Evolutionary conservation across 2,113 vertebrate species (phyloP).

Genomic region (Desmodus rotundus): DNA sequence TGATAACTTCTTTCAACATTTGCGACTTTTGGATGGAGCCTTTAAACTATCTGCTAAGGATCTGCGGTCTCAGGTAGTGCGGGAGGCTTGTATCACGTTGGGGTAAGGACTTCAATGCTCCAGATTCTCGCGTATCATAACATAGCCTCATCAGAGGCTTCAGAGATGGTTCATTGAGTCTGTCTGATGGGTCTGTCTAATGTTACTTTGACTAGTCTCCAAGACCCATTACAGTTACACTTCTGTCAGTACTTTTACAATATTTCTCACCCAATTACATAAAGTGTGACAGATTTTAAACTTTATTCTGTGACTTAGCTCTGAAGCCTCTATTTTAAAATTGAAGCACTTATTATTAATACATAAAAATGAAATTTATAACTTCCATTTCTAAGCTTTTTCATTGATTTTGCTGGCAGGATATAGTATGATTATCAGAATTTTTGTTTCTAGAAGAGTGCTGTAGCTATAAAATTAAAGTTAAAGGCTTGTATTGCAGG

Average conservation of each 20-base stretch:
- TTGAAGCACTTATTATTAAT: neutral
- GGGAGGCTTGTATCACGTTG: constrained; percentile 96
- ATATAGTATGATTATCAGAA: neutral
- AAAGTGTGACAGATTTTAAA: neutral
- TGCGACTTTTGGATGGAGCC: constrained; percentile 92
- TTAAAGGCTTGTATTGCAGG: neutral
- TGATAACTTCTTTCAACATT: constrained; percentile 94
- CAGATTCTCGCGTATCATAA: neutral
- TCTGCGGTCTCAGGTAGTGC: constrained; percentile 95
- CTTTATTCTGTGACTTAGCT: neutral
- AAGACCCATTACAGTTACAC: neutral
- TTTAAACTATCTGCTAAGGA: constrained; percentile 97
- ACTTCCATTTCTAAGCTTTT: neutral
- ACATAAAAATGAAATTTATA: neutral
- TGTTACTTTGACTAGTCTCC: neutral
- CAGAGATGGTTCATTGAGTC: neutral
- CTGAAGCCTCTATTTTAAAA: constrained; percentile 11
- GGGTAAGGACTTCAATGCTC: constrained; percentile 83
- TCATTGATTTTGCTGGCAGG: neutral
- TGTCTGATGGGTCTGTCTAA: neutral
- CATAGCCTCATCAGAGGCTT: neutral
- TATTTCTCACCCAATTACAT: neutral
- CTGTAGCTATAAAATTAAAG: neutral
- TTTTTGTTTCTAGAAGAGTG: neutral
- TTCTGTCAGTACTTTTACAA: neutral